phyloP scores from a whole-genome alignment of 2,888 invertebrate genomes.

The Pristionchus japonicus region DNA sequence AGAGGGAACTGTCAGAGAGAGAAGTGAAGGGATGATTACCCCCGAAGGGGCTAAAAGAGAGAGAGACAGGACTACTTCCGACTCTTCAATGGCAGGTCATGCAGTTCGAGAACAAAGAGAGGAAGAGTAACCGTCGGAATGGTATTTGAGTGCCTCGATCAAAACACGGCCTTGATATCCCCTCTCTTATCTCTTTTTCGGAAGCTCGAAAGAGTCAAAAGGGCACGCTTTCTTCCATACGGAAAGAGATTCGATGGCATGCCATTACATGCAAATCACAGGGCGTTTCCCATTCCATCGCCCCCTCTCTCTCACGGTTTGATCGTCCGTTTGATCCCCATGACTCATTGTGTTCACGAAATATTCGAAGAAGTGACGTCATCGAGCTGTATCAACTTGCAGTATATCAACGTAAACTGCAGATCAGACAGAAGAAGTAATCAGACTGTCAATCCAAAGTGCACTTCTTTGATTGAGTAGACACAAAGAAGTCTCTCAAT shows the following conservation, averaged over 20 bases:
- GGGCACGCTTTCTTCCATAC: conserved; percentile 35
- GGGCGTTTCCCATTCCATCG: conserved; percentile 7
- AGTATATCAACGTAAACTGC: neutral
- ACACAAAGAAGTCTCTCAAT: conserved; percentile 5
- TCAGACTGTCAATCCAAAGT: neutral
- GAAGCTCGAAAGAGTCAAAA: conserved; percentile 28
- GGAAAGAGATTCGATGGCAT: conserved; percentile 16
- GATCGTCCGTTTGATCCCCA: conserved; percentile 1
- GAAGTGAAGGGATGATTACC: conserved; percentile 6
- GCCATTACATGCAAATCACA: conserved; percentile 35
- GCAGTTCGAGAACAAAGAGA: conserved; percentile 22
- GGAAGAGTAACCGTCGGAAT: neutral
- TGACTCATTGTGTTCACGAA: neutral
- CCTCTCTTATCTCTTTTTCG: conserved; percentile 20
- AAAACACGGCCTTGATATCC: conserved; percentile 24
- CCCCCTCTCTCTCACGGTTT: neutral
- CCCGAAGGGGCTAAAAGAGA: neutral
- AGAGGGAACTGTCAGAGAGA: neutral
- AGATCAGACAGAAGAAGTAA: too few relatives aligned
- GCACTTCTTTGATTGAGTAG: neutral
- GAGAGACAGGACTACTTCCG: conserved; percentile 15
- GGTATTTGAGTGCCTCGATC: neutral
- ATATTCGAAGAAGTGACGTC: neutral
- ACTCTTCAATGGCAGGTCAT: conserved; percentile 21
- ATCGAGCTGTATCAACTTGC: neutral